phyloP scores from a whole-genome alignment of 2,888 invertebrate species.

The Drepana falcataria region DNA sequence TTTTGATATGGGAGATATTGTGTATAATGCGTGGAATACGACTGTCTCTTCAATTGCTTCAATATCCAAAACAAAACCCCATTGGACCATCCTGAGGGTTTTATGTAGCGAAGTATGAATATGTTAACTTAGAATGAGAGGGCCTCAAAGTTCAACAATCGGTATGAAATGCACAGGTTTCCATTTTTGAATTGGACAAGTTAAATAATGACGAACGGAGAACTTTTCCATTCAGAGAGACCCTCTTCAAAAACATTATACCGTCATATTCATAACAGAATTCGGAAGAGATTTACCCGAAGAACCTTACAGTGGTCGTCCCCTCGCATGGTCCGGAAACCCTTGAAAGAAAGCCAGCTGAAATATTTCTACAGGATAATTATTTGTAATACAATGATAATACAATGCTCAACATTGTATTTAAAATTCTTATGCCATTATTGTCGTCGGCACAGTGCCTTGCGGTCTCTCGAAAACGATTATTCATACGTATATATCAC shows the following conservation, averaged over 20 bases:
- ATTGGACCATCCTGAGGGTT: no score
- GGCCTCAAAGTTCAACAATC: background rate
- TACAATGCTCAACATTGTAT: no score
- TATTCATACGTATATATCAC: no score
- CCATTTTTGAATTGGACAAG: background rate
- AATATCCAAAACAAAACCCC: no score
- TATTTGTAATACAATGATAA: no score
- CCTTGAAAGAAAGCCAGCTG: slow-evolving; percentile 5
- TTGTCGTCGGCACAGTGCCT: no score
- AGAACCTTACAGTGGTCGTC: slow-evolving; percentile 1
- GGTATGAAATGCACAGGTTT: background rate
- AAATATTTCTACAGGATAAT: slow-evolving; percentile 8
- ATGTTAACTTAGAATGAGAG: background rate
- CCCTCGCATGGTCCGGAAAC: background rate
- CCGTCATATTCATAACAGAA: slow-evolving; percentile 2
- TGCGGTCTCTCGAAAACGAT: no score
- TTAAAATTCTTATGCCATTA: no score
- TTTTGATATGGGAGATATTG: no score
- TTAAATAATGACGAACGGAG: background rate
- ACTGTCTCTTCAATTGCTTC: no score
- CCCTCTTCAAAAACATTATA: background rate
- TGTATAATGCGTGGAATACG: no score
- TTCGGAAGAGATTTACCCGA: background rate
- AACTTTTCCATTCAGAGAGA: background rate
- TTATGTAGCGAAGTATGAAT: no score